Evolutionary conservation across 2,113 vertebrate genomes (phyloP), one percentile per base, ranked within the genome.

Genomic region (Dipodomys spectabilis): DNA sequence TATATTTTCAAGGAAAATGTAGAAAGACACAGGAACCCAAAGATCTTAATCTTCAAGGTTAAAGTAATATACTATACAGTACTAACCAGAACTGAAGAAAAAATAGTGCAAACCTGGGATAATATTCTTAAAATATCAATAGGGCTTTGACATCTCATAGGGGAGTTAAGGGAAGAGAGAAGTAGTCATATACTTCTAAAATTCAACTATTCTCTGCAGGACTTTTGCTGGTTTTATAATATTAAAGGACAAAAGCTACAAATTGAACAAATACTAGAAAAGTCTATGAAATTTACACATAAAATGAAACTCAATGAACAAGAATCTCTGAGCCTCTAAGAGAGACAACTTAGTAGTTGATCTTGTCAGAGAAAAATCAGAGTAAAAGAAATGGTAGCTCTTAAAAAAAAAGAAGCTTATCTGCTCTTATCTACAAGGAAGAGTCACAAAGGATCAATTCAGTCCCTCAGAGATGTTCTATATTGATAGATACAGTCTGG

Each of bases 331-430:
- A 89, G 39, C 20, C 77, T 95, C 80, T 53, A 39, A 35, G 45
- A 95, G 39, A 95, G 80, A 94, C 91, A 16, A 73, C 30, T 79
- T 84, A 82, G 35, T 64, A 90, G 81, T 94, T 86, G 67, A 15
- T 85, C 82, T 20, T 92, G 78, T 93, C 78, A 97, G 96, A 90
- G 69, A 93, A 49, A 95, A 96, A 90, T 13, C 0, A n/a, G 30
- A 44, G 30, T 90, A 80, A 62, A 19, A 95, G 92, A 93, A 92
- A 69, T 84, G 82, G 80, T 57, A 88, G 49, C 49, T 49, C 49
- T 49, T 11, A 19, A 27, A 45, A 28, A 25, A 39, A 57, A 79
- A 81, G 57, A 72, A 93, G 80, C 84, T 91, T 35, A 32, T 62
- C 86, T 91, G 74, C n/a, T 73, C 69, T 73, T 39, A 77, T 73